Conservation (phyloP, 1,140 invertebrate species). For the Melanaphis sacchari region DNA sequence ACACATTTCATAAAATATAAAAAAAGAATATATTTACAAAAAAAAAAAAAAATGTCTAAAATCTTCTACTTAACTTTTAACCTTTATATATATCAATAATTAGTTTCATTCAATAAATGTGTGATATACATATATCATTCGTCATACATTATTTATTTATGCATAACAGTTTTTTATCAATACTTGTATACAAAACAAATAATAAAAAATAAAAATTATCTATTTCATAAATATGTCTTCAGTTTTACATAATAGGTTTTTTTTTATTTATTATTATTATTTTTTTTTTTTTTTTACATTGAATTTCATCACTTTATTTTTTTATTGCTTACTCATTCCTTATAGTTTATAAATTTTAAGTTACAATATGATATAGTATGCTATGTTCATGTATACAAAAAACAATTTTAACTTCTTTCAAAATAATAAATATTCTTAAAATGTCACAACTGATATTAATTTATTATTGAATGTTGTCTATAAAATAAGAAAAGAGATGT, state of each 20-base stretch:
- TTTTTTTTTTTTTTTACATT: not conserved
- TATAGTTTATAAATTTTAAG: not conserved
- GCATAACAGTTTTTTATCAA: not conserved
- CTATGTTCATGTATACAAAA: too few relatives aligned
- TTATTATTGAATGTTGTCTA: not conserved
- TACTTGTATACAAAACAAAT: not conserved
- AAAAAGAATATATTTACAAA: not conserved
- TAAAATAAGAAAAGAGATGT: not conserved
- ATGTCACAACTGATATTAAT: not conserved
- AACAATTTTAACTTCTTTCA: not conserved
- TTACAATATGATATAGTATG: not conserved
- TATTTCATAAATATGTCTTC: not conserved
- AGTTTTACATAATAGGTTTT: not conserved
- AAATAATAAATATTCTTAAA: not conserved
- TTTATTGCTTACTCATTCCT: not conserved
- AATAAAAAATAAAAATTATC: not conserved
- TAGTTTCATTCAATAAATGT: not conserved
- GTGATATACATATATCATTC: not conserved
- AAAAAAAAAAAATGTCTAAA: not conserved
- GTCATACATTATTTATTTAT: not conserved
- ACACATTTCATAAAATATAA: not conserved
- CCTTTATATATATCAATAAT: conserved; percentile 22
- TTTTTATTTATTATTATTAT: too few relatives aligned
- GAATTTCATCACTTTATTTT: not conserved
- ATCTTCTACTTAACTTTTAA: conserved; percentile 14